Percentiles rank a stretch among this genome's conserved stretches.
Evolutionary conservation across 2,888 invertebrate genomes (phyloP).

Genomic region (Acheta domesticus): DNA sequence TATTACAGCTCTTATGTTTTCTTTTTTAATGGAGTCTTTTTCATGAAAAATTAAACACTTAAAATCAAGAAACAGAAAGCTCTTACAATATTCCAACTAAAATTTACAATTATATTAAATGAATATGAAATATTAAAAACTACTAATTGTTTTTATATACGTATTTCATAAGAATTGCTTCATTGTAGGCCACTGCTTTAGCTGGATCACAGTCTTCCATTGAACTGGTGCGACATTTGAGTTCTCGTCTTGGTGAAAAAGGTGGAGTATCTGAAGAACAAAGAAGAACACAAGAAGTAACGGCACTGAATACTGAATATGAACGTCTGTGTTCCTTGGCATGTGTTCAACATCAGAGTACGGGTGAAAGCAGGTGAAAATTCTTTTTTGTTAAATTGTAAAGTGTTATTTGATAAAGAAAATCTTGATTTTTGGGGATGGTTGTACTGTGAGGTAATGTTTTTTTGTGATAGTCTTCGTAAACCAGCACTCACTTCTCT

Average conservation of each 20-base stretch:
- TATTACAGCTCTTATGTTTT: no score
- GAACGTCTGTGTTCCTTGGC: slow-evolving; percentile 66
- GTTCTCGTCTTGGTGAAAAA: slow-evolving; percentile 69
- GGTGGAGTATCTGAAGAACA: slow-evolving; percentile 65
- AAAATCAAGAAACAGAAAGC: no score
- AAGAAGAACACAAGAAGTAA: slow-evolving; percentile 51
- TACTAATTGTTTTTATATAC: not conserved
- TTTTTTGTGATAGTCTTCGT: no score
- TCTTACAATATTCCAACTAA: no score
- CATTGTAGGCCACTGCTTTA: slow-evolving; percentile 58
- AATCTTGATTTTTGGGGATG: no score
- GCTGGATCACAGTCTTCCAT: slow-evolving; percentile 76
- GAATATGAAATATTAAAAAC: not conserved
- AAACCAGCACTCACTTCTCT: no score
- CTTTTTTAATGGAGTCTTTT: no score
- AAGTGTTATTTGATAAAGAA: no score
- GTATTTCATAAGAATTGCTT: not conserved
- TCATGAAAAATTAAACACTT: no score
- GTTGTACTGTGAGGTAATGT: no score
- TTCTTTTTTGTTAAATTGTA: not conserved
- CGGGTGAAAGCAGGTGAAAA: slow-evolving; percentile 71
- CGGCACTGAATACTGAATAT: slow-evolving; percentile 50
- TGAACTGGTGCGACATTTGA: slow-evolving; percentile 77
- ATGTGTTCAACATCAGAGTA: slow-evolving; percentile 70
- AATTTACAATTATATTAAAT: no score